Conservation (phyloP, 2,797 vertebrate species). For the Brotula barbata region DNA sequence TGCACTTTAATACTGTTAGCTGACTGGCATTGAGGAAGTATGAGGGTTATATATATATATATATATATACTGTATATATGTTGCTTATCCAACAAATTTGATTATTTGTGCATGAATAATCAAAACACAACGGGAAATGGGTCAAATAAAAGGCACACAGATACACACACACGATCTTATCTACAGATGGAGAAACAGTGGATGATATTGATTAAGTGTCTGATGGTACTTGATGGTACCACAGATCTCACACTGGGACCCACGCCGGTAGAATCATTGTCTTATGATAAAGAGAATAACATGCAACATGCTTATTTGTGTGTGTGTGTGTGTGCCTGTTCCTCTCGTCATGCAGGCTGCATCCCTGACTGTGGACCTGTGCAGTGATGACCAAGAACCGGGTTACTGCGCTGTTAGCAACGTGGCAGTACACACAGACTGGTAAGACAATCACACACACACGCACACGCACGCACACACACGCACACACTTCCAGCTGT, state of each 20-base stretch:
- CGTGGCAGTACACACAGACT: conserved; percentile 91
- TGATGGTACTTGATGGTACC: conserved; percentile 25
- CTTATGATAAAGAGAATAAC: too few relatives aligned
- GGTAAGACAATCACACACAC: conserved; percentile 75
- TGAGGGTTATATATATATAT: too few relatives aligned
- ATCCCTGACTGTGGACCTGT: conserved; percentile 93
- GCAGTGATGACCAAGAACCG: conserved; percentile 91
- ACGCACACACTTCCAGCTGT: conserved; percentile 11
- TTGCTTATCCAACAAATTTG: too few relatives aligned
- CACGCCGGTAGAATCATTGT: too few relatives aligned
- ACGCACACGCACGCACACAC: conserved; percentile 9
- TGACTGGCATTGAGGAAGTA: too few relatives aligned
- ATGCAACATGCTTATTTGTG: neutral
- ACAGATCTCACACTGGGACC: conserved; percentile 19
- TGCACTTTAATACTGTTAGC: too few relatives aligned
- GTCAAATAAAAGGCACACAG: too few relatives aligned
- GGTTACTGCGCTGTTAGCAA: conserved; percentile 95
- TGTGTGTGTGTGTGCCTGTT: neutral
- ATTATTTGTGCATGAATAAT: too few relatives aligned
- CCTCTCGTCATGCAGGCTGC: conserved; percentile 82
- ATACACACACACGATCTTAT: too few relatives aligned
- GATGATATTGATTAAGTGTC: conserved; percentile 22
- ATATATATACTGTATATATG: too few relatives aligned
- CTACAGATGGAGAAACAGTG: neutral
- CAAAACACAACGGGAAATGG: too few relatives aligned